These are phyloP conservation scores for Acanthis flammea DNA, from an alignment of 2,797 vertebrate genomes.

Conservation along the genomic window DNA sequence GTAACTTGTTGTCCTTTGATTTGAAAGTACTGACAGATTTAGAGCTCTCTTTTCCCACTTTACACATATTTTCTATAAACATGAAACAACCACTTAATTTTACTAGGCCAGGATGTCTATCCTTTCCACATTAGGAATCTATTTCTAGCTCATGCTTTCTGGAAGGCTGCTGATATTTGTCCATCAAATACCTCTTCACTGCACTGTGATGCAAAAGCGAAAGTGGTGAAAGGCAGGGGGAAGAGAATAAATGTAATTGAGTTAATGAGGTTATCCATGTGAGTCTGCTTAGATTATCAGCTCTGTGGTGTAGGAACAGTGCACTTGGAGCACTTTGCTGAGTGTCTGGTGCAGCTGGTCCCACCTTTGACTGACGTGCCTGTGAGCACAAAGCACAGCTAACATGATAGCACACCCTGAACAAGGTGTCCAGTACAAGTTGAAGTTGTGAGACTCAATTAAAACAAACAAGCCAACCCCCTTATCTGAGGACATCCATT, in stretches of 20 bases:
- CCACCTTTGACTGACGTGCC: not conserved
- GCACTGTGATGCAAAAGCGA: not conserved
- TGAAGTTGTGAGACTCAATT: not conserved
- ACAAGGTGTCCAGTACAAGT: not conserved
- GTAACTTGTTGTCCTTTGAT: not conserved
- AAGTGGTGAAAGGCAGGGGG: not conserved
- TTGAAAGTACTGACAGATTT: not conserved
- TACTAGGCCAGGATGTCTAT: not conserved
- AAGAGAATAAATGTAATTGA: conserved; percentile 20
- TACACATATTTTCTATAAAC: not conserved
- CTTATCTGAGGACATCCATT: not conserved
- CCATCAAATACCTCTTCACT: not conserved
- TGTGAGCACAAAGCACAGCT: not conserved
- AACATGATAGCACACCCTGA: not conserved
- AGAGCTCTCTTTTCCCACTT: not conserved
- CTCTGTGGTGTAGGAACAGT: not conserved
- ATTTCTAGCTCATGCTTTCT: not conserved
- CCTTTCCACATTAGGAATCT: not conserved
- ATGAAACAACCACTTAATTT: not conserved
- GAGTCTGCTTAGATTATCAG: not conserved
- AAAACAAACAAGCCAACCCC: not conserved
- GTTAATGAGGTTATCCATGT: conserved; percentile 41
- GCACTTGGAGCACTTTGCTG: not conserved
- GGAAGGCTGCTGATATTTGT: not conserved
- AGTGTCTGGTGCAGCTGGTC: not conserved